Conservation (phyloP, 2,797 vertebrate genomes). For the Anguilla megastoma region DNA sequence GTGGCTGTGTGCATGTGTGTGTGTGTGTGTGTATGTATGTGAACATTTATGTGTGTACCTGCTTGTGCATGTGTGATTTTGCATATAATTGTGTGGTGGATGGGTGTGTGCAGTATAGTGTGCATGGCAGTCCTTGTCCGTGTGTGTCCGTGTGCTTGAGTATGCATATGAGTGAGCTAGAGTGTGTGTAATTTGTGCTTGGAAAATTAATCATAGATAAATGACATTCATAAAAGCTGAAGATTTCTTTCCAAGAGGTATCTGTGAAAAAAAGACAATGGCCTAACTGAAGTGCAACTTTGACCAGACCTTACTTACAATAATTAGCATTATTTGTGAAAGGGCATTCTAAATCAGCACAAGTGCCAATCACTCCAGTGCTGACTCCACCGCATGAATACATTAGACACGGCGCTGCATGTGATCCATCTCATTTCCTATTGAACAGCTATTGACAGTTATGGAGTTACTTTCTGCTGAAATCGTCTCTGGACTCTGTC, state of each 20-base stretch:
- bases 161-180: slow-evolving; percentile 16
- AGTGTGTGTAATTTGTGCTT: slow-evolving; percentile 18
- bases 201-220: slow-evolving; percentile 34
- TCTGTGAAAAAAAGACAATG: slow-evolving; percentile 33
- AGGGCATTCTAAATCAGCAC: slow-evolving; percentile 49
- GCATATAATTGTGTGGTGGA: not conserved
- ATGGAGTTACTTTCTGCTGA: slow-evolving; percentile 48
- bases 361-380: slow-evolving; percentile 37
- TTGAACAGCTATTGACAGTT: slow-evolving; percentile 55
- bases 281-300: slow-evolving; percentile 31
- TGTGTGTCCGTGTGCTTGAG: slow-evolving; percentile 9
- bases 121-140: not conserved
- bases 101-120: not conserved
- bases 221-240: slow-evolving; percentile 36
- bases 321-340: slow-evolving; percentile 53
- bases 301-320: slow-evolving; percentile 35
- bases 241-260: slow-evolving; percentile 11
- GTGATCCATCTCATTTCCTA: slow-evolving; percentile 48
- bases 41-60: not conserved
- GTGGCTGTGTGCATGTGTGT: not conserved
- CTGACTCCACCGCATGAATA: slow-evolving; percentile 51
- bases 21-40: not conserved
- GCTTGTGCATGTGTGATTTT: not conserved
- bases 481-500: slow-evolving; percentile 38
- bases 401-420: slow-evolving; percentile 49